phyloP scores from a whole-genome alignment of 2,113 vertebrate species.

The Lepus europaeus region DNA sequence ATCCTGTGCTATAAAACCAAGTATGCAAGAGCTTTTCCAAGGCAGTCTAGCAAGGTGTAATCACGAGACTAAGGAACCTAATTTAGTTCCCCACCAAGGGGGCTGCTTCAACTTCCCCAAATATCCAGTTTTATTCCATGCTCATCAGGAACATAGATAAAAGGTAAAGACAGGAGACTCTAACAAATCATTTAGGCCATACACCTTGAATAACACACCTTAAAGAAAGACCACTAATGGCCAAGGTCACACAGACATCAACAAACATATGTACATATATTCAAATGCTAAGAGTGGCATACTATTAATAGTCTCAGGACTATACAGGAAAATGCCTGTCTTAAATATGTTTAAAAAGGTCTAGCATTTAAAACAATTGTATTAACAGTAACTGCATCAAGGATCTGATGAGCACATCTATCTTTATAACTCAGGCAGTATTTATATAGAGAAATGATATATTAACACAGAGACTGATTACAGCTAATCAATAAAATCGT shows the following conservation, averaged over 20 bases:
- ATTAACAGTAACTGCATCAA: conserved; percentile 45
- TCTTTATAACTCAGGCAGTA: conserved; percentile 48
- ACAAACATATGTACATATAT: conserved; percentile 44
- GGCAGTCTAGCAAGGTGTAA: neutral
- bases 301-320: conserved; percentile 32
- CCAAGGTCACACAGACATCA: neutral
- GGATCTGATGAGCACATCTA: conserved; percentile 2
- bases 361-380: conserved; percentile 2
- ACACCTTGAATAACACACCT: neutral
- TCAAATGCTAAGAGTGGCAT: conserved; percentile 28
- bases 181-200: neutral
- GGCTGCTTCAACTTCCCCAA: neutral
- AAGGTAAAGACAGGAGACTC: neutral
- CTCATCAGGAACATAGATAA: neutral
- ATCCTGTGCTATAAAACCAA: conserved; percentile 38
- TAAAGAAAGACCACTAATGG: conserved; percentile 20
- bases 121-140: neutral
- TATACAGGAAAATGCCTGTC: conserved; percentile 38
- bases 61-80: neutral
- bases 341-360: neutral
- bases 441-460: neutral
- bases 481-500: conserved; percentile 59
- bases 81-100: neutral
- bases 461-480: conserved; percentile 46
- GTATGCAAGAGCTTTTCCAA: neutral